Evolutionary conservation across 2,888 invertebrate species (phyloP), one percentile per base, ranked within the genome.

Genomic region (Drosophila testacea): DNA sequence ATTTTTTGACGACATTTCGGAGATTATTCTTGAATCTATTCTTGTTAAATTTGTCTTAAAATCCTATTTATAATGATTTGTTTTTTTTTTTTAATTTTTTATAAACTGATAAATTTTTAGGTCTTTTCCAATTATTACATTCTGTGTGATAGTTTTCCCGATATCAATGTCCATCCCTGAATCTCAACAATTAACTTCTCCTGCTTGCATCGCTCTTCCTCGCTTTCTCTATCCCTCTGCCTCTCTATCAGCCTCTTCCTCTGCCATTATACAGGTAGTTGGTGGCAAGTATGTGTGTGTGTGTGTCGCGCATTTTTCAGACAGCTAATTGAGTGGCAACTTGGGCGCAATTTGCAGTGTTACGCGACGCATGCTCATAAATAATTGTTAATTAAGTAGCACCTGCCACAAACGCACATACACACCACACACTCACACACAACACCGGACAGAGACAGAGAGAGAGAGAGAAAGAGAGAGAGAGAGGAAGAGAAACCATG

Each of bases 251-350:
- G 4, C 7, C 38, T 38, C 11, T 30, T 27, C 0, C 22, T 4
- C 3, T 13, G 10, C n/a, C 47, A n/a, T 4, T 27, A 1, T 22
- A 5, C 44, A 44, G 13, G 32, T 48, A 30, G 28, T 28, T 41
- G 7, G 44, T 44, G 44, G 44, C 27, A 10, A 7, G 13, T 13
- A 22, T 22, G 50, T n/a, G 27, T 51, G 22, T 51, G n/a, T 22
- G 42, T 41, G 42, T 67, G 50, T 44, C 64, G 86, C 79, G 80
- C 68, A 88, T 83, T 88, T 83, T 83, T 83, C 83, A 85, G 57
- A 36, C 64, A 69, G 70, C 86, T 83, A 83, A 83, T 83, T 88
- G 80, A 88, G 86, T 88, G 88, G 80, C 86, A 88, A 85, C 83
- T 73, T 85, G 83, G 83, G 88, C 68, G 69, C 83, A 79, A 82